A percentile compares a stretch with the other conserved stretches of the same genome.
Evolutionary conservation across 1,140 invertebrate genomes (phyloP).

Genomic region (Lordiphosa mommai): DNA sequence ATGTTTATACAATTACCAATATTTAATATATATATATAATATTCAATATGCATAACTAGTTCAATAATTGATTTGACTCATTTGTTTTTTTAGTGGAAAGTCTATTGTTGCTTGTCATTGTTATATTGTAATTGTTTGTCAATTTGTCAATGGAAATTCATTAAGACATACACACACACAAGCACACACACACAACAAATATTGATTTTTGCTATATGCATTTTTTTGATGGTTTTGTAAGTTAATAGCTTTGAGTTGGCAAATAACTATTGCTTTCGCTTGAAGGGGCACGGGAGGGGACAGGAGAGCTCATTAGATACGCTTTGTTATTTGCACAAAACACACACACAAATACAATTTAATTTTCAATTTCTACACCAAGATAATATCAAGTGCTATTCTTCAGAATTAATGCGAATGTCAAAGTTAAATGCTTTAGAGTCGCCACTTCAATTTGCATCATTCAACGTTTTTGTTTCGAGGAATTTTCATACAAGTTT

Average conservation of each 20-base stretch:
- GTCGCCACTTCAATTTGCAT: too few relatives aligned
- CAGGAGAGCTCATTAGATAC: slow-evolving; percentile 7
- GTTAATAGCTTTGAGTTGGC: slow-evolving; percentile 52
- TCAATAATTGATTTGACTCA: slow-evolving; percentile 44
- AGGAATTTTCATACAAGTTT: too few relatives aligned
- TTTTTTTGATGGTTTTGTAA: neutral
- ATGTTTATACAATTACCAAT: slow-evolving; percentile 11
- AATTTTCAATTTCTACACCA: too few relatives aligned
- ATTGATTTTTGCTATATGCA: slow-evolving; percentile 9
- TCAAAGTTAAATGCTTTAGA: too few relatives aligned
- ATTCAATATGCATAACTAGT: slow-evolving; percentile 49
- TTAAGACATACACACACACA: neutral
- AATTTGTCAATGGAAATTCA: slow-evolving; percentile 12
- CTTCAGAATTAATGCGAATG: too few relatives aligned
- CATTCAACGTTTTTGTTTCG: too few relatives aligned
- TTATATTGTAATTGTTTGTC: slow-evolving; percentile 34
- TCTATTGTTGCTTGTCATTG: slow-evolving; percentile 23
- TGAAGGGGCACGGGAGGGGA: slow-evolving; percentile 3
- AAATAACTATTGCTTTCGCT: slow-evolving; percentile 40
- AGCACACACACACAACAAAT: slow-evolving; percentile 14
- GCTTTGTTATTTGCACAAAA: too few relatives aligned
- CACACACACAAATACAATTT: too few relatives aligned
- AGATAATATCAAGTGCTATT: too few relatives aligned
- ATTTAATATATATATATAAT: slow-evolving; percentile 27
- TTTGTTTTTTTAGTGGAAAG: slow-evolving; percentile 24